Evolutionary conservation across 1,140 invertebrate species (phyloP).

Genomic region (Bombyx mori): ASM3026992v2 NC_085122.1:9347001-9347500

Average conservation of each 20-base stretch:
- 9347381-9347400: constrained; percentile 55
- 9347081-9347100: background rate
- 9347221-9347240: constrained; percentile 4
- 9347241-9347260: constrained; percentile 22
- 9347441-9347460: constrained; percentile 48
- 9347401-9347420: constrained; percentile 52
- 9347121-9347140: background rate
- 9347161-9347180: background rate
- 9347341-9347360: constrained; percentile 55
- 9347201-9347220: no score
- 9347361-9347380: constrained; percentile 29
- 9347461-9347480: constrained; percentile 48
- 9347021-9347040: no score
- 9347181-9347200: no score
- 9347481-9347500: constrained; percentile 59
- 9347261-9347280: constrained; percentile 6
- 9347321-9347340: constrained; percentile 52
- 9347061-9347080: no score
- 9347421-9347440: constrained; percentile 52
- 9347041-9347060: no score
- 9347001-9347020: no score
- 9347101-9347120: constrained; percentile 15
- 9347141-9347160: constrained; percentile 14
- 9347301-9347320: constrained; percentile 58
- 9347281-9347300: constrained; percentile 43